Evolutionary conservation across 1,140 invertebrate species (phyloP), one percentile per base, ranked within the genome.

Genomic region (Tigriopus japonicus): DNA sequence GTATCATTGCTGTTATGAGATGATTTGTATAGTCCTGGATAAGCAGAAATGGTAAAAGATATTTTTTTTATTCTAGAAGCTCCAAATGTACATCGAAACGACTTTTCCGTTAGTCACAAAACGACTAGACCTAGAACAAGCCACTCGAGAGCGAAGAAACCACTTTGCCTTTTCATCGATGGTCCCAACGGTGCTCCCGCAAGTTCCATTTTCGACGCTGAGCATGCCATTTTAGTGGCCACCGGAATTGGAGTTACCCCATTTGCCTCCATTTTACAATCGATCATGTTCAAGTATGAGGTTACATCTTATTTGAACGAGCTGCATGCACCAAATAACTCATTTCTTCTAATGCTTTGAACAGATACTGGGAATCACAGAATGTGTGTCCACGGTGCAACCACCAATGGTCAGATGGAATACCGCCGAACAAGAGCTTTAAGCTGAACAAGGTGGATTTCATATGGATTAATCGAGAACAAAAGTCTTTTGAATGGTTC

Each of bases 401-500:
- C 42, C 86, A 85, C 69, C 78, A 84, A 0, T 93, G 87, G 85
- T 79, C 82, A 28, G 80, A 79, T 63, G 80, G 86, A 59, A 81
- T 86, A 66, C 84, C 84, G 23, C 76, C 80, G 24, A 80, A 81
- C n/a, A 79, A 85, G 58, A 85, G 28, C 12, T 49, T 89, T 80
- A 84, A 85, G 67, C 74, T 92, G 42, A 79, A 81, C 69, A 91
- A 92, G 76, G 45, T 95, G 49, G 90, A 96, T 70, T 95, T 97
- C 73, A 91, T 92, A 72, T 97, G 93, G 93, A 91, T 97, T 15
- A 96, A 94, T 72, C 80, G 90, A n/a, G 85, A 95, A 72, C 90
- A 95, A 71, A 76, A 82, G 51, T 88, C 88, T 1, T 95, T 96
- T 73, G 91, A 96, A 72, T 97, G 93, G 92, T 94, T 96, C 71